Evolutionary conservation across 1,140 invertebrate species (phyloP), one percentile per base, ranked within the genome.

Genomic region (Aricia agestis): DNA sequence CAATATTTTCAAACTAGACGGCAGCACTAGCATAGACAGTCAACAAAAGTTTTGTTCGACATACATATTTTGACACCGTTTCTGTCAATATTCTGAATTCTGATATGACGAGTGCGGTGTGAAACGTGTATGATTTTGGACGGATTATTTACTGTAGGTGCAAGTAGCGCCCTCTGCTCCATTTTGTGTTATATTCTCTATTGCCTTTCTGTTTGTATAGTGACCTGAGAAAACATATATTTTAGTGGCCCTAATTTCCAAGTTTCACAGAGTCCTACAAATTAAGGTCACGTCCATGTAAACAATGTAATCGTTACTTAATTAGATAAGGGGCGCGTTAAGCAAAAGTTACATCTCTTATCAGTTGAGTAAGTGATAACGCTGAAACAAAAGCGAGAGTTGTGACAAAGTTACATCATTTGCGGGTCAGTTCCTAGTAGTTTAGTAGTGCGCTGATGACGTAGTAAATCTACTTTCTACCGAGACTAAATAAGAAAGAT

Each of bases 331-430:
- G 25, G 59, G 59, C 31, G 18, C 18, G 59, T 63, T 59, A 19
- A 19, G 59, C 59, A 11, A 63, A 63, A 31, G 18, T 63, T 63
- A 63, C 59, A 63, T 63, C 59, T 25, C 59, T 18, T 25, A 19
- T 25, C n/a, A 59, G 18, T 19, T 19, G 25, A 7, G 59, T 63
- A 63, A 19, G 18, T 63, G 19, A 63, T 63, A 63, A 19, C 59
- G 18, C n/a, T 19, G 5, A 36, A 52, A 52, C 45, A 52, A 52
- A 52, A 52, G 45, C 45, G 45, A 52, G 45, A 5, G 45, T 52
- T 52, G 45, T 52, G 45, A 52, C 45, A 52, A 52, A 52, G 45
- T 52, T 52, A 52, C 45, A 52, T 52, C 45, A 52, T 15, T 52
- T 11, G 45, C 45, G 45, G 45, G 3, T 52, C 13, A 52, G 45